These are phyloP conservation scores for Drosophila parthenogenetica DNA, from an alignment of 2,888 invertebrate species.

Conservation along the genomic window DNA sequence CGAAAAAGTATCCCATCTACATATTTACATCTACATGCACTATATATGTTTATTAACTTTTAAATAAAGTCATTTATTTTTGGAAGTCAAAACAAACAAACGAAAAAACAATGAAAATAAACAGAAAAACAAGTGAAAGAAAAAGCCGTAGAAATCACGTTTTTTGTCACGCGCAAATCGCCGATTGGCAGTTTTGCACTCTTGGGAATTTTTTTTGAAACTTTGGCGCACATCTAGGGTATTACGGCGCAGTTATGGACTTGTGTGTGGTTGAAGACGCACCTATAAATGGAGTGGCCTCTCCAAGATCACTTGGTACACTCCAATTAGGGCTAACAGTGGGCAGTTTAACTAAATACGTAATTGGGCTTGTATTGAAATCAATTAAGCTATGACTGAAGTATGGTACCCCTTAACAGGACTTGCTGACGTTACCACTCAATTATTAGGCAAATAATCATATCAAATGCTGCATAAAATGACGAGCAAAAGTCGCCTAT, in stretches of 20 bases:
- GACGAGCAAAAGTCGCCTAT: too few species aligned
- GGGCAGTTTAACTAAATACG: not conserved
- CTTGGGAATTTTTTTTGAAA: not conserved
- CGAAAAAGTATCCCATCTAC: constrained; percentile 53
- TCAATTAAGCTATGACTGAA: not conserved
- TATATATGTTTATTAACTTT: constrained; percentile 33
- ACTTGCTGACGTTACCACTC: too few species aligned
- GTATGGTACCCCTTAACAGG: too few species aligned
- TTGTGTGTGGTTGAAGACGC: constrained; percentile 5
- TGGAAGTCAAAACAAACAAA: constrained; percentile 29
- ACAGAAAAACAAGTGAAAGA: constrained; percentile 13
- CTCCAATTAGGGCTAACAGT: not conserved
- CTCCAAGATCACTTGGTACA: constrained; percentile 28
- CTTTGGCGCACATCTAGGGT: constrained; percentile 20
- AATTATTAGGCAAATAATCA: too few species aligned
- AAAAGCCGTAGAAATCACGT: constrained; percentile 45
- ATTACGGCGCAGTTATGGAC: constrained; percentile 41
- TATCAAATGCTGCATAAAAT: too few species aligned
- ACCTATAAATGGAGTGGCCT: constrained; percentile 18
- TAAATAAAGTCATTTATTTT: constrained; percentile 61
- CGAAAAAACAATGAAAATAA: constrained; percentile 8
- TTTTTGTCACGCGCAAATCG: constrained; percentile 59
- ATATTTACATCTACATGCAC: constrained; percentile 2
- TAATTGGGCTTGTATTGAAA: not conserved
- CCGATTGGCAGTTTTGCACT: constrained; percentile 21